Conservation (phyloP, 1,140 invertebrate species). For the Hyles euphorbiae region DNA sequence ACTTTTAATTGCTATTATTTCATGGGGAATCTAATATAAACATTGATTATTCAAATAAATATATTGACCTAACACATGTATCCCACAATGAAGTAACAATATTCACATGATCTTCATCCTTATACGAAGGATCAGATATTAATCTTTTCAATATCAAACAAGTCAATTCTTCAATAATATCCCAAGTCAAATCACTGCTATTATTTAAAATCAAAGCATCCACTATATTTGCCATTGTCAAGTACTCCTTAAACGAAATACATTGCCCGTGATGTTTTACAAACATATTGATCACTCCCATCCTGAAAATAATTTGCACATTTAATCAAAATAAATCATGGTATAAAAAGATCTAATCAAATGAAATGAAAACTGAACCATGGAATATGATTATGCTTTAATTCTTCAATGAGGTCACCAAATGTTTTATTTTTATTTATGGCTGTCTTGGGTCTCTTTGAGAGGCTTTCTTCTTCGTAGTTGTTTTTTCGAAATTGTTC, state of each 20-base stretch:
- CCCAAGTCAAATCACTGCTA: conserved; percentile 29
- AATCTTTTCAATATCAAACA: conserved; percentile 34
- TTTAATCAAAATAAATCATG: conserved; percentile 2
- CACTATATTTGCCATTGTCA: conserved; percentile 30
- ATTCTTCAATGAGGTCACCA: conserved; percentile 45
- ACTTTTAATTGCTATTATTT: conserved; percentile 6
- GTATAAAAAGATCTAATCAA: background rate
- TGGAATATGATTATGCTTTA: conserved; percentile 42
- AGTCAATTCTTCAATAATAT: conserved; percentile 34
- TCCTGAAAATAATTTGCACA: conserved; percentile 37
- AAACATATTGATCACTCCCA: conserved; percentile 47
- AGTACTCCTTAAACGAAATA: conserved; percentile 33
- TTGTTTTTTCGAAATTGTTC: conserved; percentile 4
- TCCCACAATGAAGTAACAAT: conserved; percentile 52
- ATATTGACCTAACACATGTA: conserved; percentile 43
- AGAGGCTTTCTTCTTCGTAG: conserved; percentile 25
- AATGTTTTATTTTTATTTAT: conserved; percentile 50
- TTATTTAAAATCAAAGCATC: conserved; percentile 35
- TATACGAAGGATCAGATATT: conserved; percentile 2
- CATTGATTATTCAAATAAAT: no score
- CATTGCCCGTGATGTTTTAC: conserved; percentile 40
- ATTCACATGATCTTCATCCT: conserved; percentile 21
- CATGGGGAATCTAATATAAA: background rate
- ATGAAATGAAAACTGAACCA: conserved; percentile 35
- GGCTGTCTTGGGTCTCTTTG: conserved; percentile 41